Percentiles rank a stretch among this genome's conserved stretches.
Evolutionary conservation across 2,113 vertebrate species (phyloP).

Genomic region (Oceanodroma tethys): DNA sequence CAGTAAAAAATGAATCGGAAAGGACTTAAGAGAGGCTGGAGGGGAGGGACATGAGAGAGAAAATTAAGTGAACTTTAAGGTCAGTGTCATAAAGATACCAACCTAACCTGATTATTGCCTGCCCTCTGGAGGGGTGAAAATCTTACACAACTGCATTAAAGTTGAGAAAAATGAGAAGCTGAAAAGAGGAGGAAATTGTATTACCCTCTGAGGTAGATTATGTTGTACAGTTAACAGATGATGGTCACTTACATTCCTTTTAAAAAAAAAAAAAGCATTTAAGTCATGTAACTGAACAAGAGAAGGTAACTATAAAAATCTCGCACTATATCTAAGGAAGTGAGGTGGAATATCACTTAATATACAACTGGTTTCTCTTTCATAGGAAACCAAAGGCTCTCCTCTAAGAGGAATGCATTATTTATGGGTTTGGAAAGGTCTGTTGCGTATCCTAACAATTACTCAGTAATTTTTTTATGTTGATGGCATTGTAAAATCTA

Average conservation of each 20-base stretch:
- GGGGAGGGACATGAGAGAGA: not conserved
- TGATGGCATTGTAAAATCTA: not conserved
- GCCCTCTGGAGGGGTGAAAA: constrained; percentile 54
- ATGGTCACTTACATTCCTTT: not conserved
- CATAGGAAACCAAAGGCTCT: not conserved
- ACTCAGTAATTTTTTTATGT: not conserved
- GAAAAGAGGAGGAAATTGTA: constrained; percentile 70
- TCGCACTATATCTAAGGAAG: not conserved
- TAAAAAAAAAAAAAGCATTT: not conserved
- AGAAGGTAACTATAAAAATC: not conserved
- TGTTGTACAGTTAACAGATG: constrained; percentile 58
- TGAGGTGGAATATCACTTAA: not conserved
- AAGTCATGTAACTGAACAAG: not conserved
- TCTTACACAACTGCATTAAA: constrained; percentile 63
- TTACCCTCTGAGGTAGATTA: constrained; percentile 62
- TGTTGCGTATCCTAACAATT: not conserved
- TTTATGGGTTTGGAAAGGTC: not conserved
- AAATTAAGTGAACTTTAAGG: constrained; percentile 33
- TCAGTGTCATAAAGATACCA: constrained; percentile 20
- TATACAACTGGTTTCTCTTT: not conserved
- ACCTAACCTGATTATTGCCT: constrained; percentile 61
- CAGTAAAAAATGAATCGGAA: constrained; percentile 54
- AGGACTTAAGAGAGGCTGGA: not conserved
- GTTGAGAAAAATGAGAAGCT: constrained; percentile 62
- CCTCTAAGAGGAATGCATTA: not conserved